Conservation (phyloP, 2,113 vertebrate genomes). For the Myiozetetes cayanensis region DNA sequence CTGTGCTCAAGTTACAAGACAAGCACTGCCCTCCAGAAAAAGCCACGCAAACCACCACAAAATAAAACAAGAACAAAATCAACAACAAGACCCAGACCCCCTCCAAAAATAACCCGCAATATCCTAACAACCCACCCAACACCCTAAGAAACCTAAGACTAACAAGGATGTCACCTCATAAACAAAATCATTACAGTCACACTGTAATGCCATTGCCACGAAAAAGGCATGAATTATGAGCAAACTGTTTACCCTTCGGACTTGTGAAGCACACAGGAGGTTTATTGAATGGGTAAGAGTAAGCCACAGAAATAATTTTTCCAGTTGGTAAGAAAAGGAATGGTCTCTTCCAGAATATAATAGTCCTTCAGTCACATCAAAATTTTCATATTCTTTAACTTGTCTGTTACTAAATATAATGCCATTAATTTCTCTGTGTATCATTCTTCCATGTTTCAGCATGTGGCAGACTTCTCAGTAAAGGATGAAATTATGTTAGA, state of each 20-base stretch:
- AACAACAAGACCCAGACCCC: neutral
- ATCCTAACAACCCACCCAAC: neutral
- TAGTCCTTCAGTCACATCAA: neutral
- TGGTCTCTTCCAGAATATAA: neutral
- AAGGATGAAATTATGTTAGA: slow-evolving; percentile 9
- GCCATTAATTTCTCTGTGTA: neutral
- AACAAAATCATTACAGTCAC: neutral
- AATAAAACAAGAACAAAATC: neutral
- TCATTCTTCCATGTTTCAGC: neutral
- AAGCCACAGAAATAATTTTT: neutral
- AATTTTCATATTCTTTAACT: neutral
- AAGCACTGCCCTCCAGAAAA: neutral
- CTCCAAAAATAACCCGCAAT: neutral
- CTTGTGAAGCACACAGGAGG: rapidly evolving
- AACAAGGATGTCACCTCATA: neutral
- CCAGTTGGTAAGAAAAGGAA: neutral
- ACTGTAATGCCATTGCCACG: neutral
- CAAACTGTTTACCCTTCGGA: neutral
- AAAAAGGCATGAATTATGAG: neutral
- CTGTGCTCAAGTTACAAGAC: neutral
- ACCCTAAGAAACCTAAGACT: neutral
- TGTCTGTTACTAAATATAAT: slow-evolving; percentile 13
- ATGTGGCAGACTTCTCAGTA: neutral
- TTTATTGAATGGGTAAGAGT: neutral
- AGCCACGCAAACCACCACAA: neutral